phyloP scores from a whole-genome alignment of 2,113 vertebrate genomes.

The Psophia crepitans region DNA sequence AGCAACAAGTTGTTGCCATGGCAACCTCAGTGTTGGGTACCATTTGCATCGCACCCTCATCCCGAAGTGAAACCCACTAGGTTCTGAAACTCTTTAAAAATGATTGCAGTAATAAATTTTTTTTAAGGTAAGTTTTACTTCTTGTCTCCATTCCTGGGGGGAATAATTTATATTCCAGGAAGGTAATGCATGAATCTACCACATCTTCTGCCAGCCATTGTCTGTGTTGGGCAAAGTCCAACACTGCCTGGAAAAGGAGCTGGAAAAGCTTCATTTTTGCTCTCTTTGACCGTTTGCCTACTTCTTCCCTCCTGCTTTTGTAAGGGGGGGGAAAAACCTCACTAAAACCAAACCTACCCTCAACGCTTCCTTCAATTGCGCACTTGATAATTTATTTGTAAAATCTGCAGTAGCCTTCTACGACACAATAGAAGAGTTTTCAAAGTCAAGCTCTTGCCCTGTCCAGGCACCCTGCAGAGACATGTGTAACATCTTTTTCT shows the following conservation, averaged over 20 bases:
- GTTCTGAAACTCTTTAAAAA: not conserved
- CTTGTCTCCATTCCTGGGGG: not conserved
- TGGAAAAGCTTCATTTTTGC: not conserved
- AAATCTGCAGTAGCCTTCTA: not conserved
- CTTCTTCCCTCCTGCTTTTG: not conserved
- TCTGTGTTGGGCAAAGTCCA: not conserved
- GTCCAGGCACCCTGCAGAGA: no score
- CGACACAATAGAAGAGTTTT: accelerated
- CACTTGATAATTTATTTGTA: not conserved
- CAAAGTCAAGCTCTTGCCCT: not conserved
- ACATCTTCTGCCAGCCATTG: not conserved
- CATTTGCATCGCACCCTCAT: constrained; percentile 10
- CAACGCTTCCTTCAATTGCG: not conserved
- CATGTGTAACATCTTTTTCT: accelerated
- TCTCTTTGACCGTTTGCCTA: not conserved
- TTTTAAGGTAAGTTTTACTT: constrained; percentile 8
- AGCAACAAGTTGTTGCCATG: constrained; percentile 66
- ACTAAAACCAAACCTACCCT: not conserved
- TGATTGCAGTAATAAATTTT: not conserved
- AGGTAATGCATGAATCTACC: not conserved
- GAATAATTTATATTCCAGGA: not conserved
- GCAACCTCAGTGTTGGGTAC: constrained; percentile 48
- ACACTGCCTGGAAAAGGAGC: not conserved
- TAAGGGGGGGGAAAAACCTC: accelerated
- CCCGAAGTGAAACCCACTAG: constrained; percentile 49